These are phyloP conservation scores for Eupelmus urozonus DNA, from an alignment of 2,888 invertebrate genomes.

Conservation along the genomic window DNA sequence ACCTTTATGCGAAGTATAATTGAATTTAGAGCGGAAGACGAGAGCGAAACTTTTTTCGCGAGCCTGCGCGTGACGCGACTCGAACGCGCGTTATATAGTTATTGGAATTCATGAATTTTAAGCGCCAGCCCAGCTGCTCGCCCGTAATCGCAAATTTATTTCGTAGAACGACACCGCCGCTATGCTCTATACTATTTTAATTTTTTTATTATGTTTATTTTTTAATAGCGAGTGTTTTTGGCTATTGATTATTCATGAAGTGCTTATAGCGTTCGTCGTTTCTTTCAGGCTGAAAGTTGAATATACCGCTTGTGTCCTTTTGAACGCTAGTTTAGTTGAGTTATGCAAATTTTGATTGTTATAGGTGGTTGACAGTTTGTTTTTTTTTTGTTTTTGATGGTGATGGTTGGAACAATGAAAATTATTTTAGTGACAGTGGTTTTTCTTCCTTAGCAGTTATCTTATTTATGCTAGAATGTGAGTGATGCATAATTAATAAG, in stretches of 20 bases:
- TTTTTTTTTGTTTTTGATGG: neutral
- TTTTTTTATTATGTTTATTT: constrained; percentile 13
- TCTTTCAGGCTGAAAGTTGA: neutral
- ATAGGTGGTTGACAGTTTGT: neutral
- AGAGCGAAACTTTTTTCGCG: constrained; percentile 15
- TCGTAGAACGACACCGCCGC: neutral
- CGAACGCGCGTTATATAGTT: neutral
- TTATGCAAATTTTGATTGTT: neutral
- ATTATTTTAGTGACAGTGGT: neutral
- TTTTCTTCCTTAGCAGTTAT: neutral
- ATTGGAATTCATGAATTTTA: constrained; percentile 33
- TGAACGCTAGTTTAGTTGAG: no score
- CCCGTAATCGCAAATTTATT: constrained; percentile 26
- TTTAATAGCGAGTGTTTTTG: neutral
- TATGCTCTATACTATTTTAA: constrained; percentile 1
- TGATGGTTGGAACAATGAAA: neutral
- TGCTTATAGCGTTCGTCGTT: neutral
- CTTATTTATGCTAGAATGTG: no score
- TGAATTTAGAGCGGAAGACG: constrained; percentile 33
- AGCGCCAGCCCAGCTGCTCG: neutral
- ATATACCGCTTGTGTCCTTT: neutral
- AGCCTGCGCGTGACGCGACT: constrained; percentile 2
- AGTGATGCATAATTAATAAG: no score
- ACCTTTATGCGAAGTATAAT: constrained; percentile 36
- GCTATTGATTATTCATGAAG: constrained; percentile 43